A percentile compares a stretch with the other conserved stretches of the same genome.
These are phyloP conservation scores for Chiridota heheva DNA, from an alignment of 35 echinoderm and acorn worm species.

Conservation along the genomic window DNA sequence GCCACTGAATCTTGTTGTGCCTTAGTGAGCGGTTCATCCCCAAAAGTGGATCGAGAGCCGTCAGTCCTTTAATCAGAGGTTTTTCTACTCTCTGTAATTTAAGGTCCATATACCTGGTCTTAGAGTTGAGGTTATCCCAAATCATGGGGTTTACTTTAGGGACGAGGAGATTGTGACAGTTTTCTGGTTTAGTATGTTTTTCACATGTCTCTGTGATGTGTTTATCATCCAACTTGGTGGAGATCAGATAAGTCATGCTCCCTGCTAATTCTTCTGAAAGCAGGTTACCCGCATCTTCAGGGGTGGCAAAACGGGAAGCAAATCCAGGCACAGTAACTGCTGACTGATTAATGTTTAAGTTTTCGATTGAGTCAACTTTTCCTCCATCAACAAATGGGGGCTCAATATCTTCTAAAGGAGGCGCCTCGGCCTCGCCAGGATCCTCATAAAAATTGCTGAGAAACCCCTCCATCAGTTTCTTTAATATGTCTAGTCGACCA, in stretches of 20 bases:
- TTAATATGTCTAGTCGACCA: neutral
- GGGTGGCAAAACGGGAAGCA: neutral
- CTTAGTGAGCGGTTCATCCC: no score
- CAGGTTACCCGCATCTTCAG: neutral
- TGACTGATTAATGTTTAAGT: neutral
- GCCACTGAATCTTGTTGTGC: no score
- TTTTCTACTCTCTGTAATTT: neutral
- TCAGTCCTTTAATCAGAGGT: neutral
- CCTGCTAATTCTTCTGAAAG: neutral
- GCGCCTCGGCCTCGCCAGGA: no score
- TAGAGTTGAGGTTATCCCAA: neutral
- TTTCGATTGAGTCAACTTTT: neutral
- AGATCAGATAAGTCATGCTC: neutral
- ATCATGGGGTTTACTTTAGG: slow-evolving; percentile 8
- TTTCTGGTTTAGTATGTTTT: neutral
- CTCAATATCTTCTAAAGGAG: no score
- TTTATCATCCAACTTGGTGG: neutral
- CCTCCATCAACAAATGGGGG: no score
- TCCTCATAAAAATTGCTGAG: no score
- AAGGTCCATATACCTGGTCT: slow-evolving; percentile 10
- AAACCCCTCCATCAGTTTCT: no score
- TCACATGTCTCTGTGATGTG: neutral
- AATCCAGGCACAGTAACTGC: neutral
- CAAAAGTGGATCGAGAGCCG: neutral
- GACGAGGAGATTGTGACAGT: neutral